Conservation (phyloP, 2,113 vertebrate species). For the Siniperca knerii region DNA sequence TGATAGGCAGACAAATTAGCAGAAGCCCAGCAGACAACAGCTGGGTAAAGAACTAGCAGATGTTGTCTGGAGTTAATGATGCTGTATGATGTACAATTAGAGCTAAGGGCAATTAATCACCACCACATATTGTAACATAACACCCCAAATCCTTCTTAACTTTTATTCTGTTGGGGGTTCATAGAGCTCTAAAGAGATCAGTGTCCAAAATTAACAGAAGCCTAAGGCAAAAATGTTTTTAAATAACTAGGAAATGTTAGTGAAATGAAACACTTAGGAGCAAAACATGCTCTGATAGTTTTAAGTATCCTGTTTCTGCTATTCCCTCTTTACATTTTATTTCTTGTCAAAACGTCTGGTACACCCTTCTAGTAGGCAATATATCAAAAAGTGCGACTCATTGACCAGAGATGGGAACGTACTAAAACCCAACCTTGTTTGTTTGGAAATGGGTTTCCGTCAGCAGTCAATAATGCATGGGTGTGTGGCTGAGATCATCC, state of each 20-base stretch:
- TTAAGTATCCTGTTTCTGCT: not conserved
- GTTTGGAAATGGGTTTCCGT: conserved; percentile 64
- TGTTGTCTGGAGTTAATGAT: conserved; percentile 40
- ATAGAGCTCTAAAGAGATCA: not conserved
- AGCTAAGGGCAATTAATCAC: conserved; percentile 28
- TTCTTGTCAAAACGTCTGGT: not conserved
- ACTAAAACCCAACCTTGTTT: conserved; percentile 62
- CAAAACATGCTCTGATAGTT: not conserved
- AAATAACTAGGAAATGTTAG: not conserved
- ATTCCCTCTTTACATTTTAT: not conserved
- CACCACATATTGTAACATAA: conserved; percentile 17
- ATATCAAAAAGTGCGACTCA: conserved; percentile 1
- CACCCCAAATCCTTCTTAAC: not conserved
- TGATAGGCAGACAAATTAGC: conserved; percentile 7
- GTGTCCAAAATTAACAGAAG: not conserved
- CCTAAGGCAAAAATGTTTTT: not conserved
- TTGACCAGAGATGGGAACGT: not conserved
- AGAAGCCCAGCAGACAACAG: conserved; percentile 27
- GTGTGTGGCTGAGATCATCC: conserved; percentile 66
- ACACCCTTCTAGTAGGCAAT: not conserved
- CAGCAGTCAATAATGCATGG: conserved; percentile 71
- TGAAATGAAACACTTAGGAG: not conserved
- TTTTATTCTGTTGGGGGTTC: not conserved
- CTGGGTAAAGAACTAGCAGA: conserved; percentile 21
- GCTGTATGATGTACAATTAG: conserved; percentile 37